phyloP scores from a whole-genome alignment of 1,140 invertebrate species.

The Eulimnadia texana region DNA sequence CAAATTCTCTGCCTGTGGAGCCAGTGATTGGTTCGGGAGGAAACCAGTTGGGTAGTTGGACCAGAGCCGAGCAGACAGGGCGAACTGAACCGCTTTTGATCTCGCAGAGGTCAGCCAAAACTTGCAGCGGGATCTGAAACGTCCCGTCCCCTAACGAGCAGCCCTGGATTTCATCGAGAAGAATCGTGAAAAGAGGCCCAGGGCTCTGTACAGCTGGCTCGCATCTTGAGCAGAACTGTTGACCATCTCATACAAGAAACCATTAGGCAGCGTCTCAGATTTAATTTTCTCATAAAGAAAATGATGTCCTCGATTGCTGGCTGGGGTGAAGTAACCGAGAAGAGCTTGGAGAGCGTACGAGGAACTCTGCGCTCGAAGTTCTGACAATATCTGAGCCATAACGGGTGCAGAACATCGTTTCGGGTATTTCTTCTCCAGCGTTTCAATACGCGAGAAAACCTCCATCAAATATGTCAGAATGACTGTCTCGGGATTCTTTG shows the following conservation, averaged over 20 bases:
- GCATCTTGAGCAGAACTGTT: background rate
- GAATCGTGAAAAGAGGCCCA: background rate
- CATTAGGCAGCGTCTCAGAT: background rate
- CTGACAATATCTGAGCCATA: constrained; percentile 27
- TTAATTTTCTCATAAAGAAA: background rate
- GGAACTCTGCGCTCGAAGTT: constrained; percentile 22
- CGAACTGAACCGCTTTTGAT: background rate
- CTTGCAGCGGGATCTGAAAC: background rate
- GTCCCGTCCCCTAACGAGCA: background rate
- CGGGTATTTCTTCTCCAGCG: background rate
- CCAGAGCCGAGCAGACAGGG: constrained; percentile 8
- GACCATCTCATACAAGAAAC: background rate
- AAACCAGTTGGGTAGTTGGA: constrained; percentile 45
- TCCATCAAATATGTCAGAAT: constrained; percentile 43
- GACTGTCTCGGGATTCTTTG: constrained; percentile 25
- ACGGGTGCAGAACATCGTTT: background rate
- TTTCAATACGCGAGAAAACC: constrained; percentile 25
- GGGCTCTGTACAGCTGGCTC: background rate
- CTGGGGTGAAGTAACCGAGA: background rate
- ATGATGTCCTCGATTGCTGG: background rate
- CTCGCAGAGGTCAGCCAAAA: constrained; percentile 9
- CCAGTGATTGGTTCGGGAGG: constrained; percentile 48
- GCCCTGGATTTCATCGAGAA: constrained; percentile 1
- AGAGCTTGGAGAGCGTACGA: background rate
- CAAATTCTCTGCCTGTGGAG: constrained; percentile 62